These are phyloP conservation scores for Excalfactoria chinensis DNA, from an alignment of 2,113 vertebrate species.

Conservation along the genomic window DNA sequence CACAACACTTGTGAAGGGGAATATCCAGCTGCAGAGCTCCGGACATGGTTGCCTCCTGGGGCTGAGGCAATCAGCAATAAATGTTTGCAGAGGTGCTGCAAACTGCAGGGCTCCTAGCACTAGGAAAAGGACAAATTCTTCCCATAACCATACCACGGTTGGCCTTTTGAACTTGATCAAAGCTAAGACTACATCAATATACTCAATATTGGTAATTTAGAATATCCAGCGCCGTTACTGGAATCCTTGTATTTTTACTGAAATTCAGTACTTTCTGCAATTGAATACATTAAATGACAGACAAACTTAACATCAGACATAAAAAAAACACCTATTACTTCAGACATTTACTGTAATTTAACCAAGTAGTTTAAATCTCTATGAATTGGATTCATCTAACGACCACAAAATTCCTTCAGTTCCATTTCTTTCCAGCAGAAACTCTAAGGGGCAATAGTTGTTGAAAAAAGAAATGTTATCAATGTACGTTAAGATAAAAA, in stretches of 20 bases:
- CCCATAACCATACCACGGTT: neutral
- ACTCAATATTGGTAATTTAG: neutral
- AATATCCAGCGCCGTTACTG: neutral
- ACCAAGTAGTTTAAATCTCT: conserved; percentile 36
- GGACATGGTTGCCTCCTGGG: neutral
- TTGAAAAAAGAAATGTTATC: neutral
- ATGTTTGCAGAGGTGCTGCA: neutral
- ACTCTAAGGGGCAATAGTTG: neutral
- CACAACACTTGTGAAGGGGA: accelerated
- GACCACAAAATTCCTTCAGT: conserved; percentile 14
- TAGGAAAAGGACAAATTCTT: neutral
- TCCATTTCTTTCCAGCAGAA: neutral
- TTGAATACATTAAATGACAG: neutral
- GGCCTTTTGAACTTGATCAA: neutral
- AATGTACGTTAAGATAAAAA: neutral
- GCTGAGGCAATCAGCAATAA: neutral
- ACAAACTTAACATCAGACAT: neutral
- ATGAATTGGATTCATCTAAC: neutral
- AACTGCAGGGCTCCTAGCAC: neutral
- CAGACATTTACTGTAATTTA: neutral
- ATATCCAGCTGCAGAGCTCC: neutral
- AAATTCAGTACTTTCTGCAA: neutral
- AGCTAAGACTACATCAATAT: neutral
- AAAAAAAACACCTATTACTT: neutral
- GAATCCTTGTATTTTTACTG: neutral